These are phyloP conservation scores for Mnemiopsis leidyi DNA, from an alignment of 37 sponge, comb jelly and placozoan species.

Conservation along the genomic window DNA sequence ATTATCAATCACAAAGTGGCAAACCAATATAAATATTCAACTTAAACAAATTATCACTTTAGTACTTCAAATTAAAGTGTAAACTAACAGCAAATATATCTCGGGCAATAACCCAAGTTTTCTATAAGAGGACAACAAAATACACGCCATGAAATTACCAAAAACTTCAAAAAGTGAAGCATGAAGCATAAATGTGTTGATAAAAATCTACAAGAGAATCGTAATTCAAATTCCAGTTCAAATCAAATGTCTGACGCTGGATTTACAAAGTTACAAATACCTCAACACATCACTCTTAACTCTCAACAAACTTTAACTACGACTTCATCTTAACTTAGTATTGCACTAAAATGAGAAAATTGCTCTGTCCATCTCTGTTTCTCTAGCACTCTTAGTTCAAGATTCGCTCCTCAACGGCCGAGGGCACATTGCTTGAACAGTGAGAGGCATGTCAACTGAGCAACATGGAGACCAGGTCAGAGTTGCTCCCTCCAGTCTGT, in stretches of 20 bases:
- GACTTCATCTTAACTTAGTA: no score
- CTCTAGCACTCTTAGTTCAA: not conserved
- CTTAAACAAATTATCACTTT: not conserved
- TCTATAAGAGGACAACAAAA: not conserved
- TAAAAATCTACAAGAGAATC: not conserved
- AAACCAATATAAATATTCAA: not conserved
- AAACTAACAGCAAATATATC: not conserved
- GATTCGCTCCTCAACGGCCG: not conserved
- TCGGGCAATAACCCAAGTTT: not conserved
- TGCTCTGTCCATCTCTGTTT: no score
- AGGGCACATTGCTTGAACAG: slow-evolving; percentile 27
- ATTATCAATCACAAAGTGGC: not conserved
- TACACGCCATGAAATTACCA: not conserved
- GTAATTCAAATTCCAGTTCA: not conserved
- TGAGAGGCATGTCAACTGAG: slow-evolving; percentile 38
- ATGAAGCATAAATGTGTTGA: not conserved
- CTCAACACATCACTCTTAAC: no score
- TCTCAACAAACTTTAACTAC: no score
- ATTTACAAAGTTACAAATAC: no score
- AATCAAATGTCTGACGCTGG: no score
- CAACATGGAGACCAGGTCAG: slow-evolving; percentile 25
- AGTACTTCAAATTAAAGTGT: not conserved
- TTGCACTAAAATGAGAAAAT: no score
- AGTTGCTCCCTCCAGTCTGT: slow-evolving; percentile 46
- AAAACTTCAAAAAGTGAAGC: not conserved